Conservation (phyloP, 1,140 invertebrate genomes). For the Dendroctonus valens region DNA sequence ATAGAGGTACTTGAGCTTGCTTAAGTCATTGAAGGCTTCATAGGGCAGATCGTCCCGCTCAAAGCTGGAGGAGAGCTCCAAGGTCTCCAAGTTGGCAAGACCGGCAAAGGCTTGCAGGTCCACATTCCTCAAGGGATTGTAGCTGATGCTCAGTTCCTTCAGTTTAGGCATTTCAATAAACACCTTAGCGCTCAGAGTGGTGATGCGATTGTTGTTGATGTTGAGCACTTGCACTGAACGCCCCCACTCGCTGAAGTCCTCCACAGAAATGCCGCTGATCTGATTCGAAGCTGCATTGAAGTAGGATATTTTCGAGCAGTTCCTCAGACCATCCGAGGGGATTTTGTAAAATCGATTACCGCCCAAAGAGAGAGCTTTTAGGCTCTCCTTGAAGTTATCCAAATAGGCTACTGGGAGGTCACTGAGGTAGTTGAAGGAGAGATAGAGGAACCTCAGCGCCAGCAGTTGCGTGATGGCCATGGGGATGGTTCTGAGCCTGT, state of each 20-base stretch:
- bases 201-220: slow-evolving; percentile 80
- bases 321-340: slow-evolving; percentile 65
- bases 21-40: slow-evolving; percentile 67
- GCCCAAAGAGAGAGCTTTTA: slow-evolving; percentile 76
- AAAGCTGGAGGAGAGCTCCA: slow-evolving; percentile 83
- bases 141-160: slow-evolving; percentile 83
- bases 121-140: slow-evolving; percentile 79
- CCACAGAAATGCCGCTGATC: slow-evolving; percentile 70
- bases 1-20: slow-evolving; percentile 77
- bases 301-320: slow-evolving; percentile 71
- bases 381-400: slow-evolving; percentile 56
- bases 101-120: slow-evolving; percentile 75
- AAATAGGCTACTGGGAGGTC: slow-evolving; percentile 60
- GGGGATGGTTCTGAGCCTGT: slow-evolving; percentile 68
- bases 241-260: slow-evolving; percentile 78
- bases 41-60: slow-evolving; percentile 75
- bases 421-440: slow-evolving; percentile 75
- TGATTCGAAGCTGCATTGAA: slow-evolving; percentile 86
- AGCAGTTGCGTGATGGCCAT: slow-evolving; percentile 64
- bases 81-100: slow-evolving; percentile 70
- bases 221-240: slow-evolving; percentile 77
- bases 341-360: slow-evolving; percentile 75
- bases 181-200: slow-evolving; percentile 67
- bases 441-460: slow-evolving; percentile 74
- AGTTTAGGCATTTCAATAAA: slow-evolving; percentile 70